Percentiles rank a stretch among this genome's conserved stretches.
phyloP scores from a whole-genome alignment of 2,888 invertebrate genomes.

The Drosophila imparisetae region DNA sequence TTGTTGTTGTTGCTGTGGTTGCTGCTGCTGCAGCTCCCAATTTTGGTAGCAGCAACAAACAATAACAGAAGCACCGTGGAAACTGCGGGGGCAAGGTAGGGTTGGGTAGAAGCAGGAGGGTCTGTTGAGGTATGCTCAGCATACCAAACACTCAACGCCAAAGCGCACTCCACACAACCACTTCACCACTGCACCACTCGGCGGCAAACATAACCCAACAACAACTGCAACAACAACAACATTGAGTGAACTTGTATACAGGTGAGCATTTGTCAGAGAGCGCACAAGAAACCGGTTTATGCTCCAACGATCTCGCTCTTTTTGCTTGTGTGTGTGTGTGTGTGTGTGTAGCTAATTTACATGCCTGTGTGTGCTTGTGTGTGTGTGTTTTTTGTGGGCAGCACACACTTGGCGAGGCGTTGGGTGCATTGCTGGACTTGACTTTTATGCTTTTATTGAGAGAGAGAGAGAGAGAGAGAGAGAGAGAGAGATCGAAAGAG shows the following conservation, averaged over 20 bases:
- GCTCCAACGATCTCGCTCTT: slow-evolving; percentile 30
- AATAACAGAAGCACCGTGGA: slow-evolving; percentile 35
- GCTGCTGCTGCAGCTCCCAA: slow-evolving; percentile 27
- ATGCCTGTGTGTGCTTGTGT: slow-evolving; percentile 23
- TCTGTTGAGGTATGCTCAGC: slow-evolving; percentile 43
- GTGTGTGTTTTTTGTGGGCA: slow-evolving; percentile 55
- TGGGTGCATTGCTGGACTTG: slow-evolving; percentile 75
- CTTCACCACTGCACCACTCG: slow-evolving; percentile 64
- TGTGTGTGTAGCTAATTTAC: slow-evolving; percentile 35
- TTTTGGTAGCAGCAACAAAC: slow-evolving; percentile 52
- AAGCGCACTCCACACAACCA: slow-evolving; percentile 73
- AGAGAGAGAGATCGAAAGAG: slow-evolving; percentile 1
- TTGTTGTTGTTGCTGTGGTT: slow-evolving; percentile 23
- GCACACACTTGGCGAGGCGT: slow-evolving; percentile 61
- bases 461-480: not conserved
- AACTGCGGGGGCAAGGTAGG: not conserved
- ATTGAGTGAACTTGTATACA: slow-evolving; percentile 64
- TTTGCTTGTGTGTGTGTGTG: not conserved
- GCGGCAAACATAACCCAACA: slow-evolving; percentile 59
- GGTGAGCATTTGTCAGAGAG: slow-evolving; percentile 51
- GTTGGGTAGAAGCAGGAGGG: not conserved
- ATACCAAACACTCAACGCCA: slow-evolving; percentile 80
- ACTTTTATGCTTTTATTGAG: slow-evolving; percentile 67
- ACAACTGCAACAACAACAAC: slow-evolving; percentile 43
- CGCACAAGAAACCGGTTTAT: slow-evolving; percentile 66